Base-by-base conservation (phyloP, 2,113 vertebrate genomes). In the Diadophis punctatus region DNA sequence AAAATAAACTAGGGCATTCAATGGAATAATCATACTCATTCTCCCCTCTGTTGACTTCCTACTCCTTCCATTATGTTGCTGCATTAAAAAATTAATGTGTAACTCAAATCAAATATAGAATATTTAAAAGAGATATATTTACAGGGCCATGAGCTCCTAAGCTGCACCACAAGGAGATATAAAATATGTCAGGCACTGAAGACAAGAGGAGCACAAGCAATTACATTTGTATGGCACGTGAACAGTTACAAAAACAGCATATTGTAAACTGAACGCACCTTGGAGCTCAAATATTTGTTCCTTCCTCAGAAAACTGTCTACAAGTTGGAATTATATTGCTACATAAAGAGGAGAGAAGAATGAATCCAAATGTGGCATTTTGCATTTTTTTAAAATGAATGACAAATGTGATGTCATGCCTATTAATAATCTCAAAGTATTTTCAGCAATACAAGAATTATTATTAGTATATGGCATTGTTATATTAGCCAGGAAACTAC, bases 101-200 rank as follows among this genome's bases (percentile, higher is more conserved):
- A 91, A 91, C 90, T 68, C 58, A 89, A 52, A 91, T 86, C 91
- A 86, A 91, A 91, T 91, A 86, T 3, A 39, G 39, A 63, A 90
- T 90, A 80, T 55, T 87, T 92, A 53, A 93, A 89, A 92, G 93
- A 88, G 5, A 0, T 5, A 85, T 94, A 95, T 84, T 90, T 92
- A 34, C 27, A 9, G 18, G 1, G 48, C 34, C 60, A 58, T 0
- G 2, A 53, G 14, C 16, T 4, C 87, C 25, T 22, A 89, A 80
- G 34, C 22, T 90, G 46, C 91, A 55, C 89, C 52, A 11, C 25
- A 34, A 91, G 0, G 22, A 74, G 27, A 88, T 90, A 74, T 60
- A 74, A 90, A 90, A 92, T 0, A 1, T 25, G 39, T 87, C 86
- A 92, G 34, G 90, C 9, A 51, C 39, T 0, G 0, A 90, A 58